These are phyloP conservation scores for Heterocephalus glaber DNA, from an alignment of 2,113 vertebrate genomes.

Conservation along the genomic window DNA sequence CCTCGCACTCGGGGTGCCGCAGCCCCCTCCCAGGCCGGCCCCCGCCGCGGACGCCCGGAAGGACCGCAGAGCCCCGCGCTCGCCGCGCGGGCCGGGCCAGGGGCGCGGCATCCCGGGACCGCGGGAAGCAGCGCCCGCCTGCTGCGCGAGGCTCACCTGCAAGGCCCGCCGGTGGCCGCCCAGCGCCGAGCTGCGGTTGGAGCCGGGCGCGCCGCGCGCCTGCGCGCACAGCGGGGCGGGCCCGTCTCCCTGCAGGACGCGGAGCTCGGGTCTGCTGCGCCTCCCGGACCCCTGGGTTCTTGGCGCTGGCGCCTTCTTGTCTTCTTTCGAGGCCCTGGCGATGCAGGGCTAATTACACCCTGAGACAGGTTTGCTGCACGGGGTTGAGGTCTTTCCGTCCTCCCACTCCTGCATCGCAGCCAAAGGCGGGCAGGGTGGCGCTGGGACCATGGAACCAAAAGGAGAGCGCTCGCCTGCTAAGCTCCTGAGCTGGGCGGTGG, in stretches of 20 bases:
- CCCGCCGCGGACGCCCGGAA: not conserved
- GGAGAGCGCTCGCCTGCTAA: not conserved
- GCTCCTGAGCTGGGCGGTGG: not conserved
- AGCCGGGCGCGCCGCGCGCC: conserved; percentile 68
- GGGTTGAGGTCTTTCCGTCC: not conserved
- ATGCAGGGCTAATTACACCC: not conserved
- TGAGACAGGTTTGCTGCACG: not conserved
- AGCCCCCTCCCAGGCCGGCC: not conserved
- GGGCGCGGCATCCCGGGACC: not conserved
- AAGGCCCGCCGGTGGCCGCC: conserved; percentile 66
- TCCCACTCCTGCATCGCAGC: not conserved
- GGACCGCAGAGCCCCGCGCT: not conserved
- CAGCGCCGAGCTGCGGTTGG: conserved; percentile 50
- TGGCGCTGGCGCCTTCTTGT: not conserved
- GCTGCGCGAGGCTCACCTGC: conserved; percentile 74
- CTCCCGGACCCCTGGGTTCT: not conserved
- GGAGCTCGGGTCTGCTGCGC: not conserved
- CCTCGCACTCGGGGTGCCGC: not conserved
- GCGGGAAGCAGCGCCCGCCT: not conserved
- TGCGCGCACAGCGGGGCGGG: conserved; percentile 74
- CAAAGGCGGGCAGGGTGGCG: not conserved
- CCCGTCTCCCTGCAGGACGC: conserved; percentile 64
- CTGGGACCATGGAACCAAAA: not conserved
- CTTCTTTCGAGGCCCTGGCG: not conserved
- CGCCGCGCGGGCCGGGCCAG: not conserved